Evolutionary conservation across 2,113 vertebrate genomes (phyloP), one percentile per base, ranked within the genome.

Genomic region (Leptobrachium ailaonicum): DNA sequence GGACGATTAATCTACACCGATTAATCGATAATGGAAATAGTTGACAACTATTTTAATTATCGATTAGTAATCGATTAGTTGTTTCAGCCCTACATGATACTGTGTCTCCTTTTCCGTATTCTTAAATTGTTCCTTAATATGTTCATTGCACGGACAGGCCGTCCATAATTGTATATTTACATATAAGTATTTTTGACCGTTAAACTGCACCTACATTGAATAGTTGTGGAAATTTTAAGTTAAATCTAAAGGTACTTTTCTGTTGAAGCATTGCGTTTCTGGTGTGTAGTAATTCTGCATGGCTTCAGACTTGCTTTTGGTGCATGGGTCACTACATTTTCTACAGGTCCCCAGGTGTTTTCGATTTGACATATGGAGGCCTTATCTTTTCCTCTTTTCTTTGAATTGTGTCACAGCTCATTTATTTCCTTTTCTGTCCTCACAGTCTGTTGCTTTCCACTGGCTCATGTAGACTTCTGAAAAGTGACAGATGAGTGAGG

Each of bases 321-420:
- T 72, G 40, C 32, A 72, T 11, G 56, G 77, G 68, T 79, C 70
- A 79, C 43, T 79, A 66, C 47, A 32, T 32, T 45, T 79, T 79
- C 60, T 79, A 41, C 70, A 50, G 58, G 69, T 54, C 71, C 10
- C 32, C 62, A 32, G 69, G 40, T 73, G 47, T 43, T 60, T 50
- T n/a, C 11, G 43, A 43, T 50, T 72, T 73, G 77, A 72, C 70
- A 79, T 47, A 32, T 41, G 70, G 32, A 64, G 43, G 40, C 77
- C 40, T 66, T 66, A 56, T 79, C 62, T 72, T 56, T 73, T 64
- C 41, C 66, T 72, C 20, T 60, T 60, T 75, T 41, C 50, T 70
- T n/a, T 62, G 43, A 42, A 70, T 45, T 11, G 56, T 66, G 77
- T 79, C 77, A 66, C 69, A 79, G 60, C 62, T 79, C 77, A 73